Conservation (phyloP, 2,888 invertebrate genomes). For the Leucania comma region DNA sequence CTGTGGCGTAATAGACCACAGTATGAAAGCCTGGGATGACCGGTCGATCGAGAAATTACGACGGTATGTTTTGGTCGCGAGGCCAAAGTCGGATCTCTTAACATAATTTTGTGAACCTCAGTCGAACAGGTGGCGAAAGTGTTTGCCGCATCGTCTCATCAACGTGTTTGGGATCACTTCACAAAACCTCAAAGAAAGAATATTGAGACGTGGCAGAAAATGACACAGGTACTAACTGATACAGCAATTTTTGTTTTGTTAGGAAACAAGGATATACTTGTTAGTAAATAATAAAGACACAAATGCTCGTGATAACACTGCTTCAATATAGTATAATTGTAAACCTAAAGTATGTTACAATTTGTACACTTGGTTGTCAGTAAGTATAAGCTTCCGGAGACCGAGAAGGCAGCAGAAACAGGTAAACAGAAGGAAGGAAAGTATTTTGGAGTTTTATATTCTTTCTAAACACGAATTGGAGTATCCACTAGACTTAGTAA, state of each 20-base stretch:
- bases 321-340: constrained; percentile 18
- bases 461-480: neutral
- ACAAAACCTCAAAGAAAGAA: constrained; percentile 99
- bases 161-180: constrained; percentile 99
- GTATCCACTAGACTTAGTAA: constrained; percentile 13
- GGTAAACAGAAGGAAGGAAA: constrained; percentile 49
- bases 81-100: constrained; percentile 78
- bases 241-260: constrained; percentile 56
- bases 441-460: neutral
- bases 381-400: constrained; percentile 55
- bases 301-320: constrained; percentile 38
- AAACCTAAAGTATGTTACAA: constrained; percentile 15
- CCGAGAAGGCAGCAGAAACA: constrained; percentile 68
- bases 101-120: constrained; percentile 91
- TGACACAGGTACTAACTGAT: constrained; percentile 94
- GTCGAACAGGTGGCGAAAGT: constrained; percentile 99
- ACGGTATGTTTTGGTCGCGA: constrained; percentile 84
- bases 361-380: constrained; percentile 27
- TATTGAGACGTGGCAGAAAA: constrained; percentile 99
- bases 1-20: constrained; percentile 60
- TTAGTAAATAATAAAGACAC: constrained; percentile 10
- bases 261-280: constrained; percentile 25
- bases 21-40: constrained; percentile 73
- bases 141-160: constrained; percentile 98
- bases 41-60: constrained; percentile 77